A percentile compares a stretch with the other conserved stretches of the same genome.
These are phyloP conservation scores for Syngnathus acus DNA, from an alignment of 2,797 vertebrate species.

Conservation along the genomic window DNA sequence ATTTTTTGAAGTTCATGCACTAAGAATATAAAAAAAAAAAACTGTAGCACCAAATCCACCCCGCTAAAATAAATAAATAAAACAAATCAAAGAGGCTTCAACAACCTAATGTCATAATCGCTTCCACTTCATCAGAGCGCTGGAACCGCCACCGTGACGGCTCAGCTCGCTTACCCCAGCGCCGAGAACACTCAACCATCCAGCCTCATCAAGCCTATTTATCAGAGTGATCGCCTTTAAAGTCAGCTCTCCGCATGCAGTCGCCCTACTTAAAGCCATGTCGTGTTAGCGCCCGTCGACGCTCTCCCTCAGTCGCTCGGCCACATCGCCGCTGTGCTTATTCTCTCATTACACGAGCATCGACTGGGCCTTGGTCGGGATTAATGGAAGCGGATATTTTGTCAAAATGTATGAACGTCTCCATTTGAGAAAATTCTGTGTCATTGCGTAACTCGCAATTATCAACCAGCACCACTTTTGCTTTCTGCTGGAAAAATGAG, in stretches of 20 bases:
- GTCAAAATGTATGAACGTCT: constrained; percentile 65
- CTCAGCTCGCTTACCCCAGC: constrained; percentile 41
- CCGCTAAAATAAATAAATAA: background rate
- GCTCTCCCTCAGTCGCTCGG: constrained; percentile 39
- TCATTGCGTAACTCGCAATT: constrained; percentile 45
- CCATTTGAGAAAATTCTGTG: constrained; percentile 32
- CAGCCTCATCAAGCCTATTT: constrained; percentile 68
- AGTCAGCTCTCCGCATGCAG: constrained; percentile 49
- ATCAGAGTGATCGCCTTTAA: constrained; percentile 58
- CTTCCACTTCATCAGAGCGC: constrained; percentile 51
- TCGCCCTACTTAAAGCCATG: constrained; percentile 62
- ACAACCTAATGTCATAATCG: constrained; percentile 59
- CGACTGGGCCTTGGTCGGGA: constrained; percentile 35
- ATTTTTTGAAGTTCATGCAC: constrained; percentile 19
- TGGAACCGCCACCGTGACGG: constrained; percentile 44
- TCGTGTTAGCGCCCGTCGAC: constrained; percentile 42
- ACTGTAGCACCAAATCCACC: constrained; percentile 26
- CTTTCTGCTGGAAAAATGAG: constrained; percentile 11
- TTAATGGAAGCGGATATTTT: constrained; percentile 65
- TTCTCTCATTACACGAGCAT: constrained; percentile 53
- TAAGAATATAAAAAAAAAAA: constrained; percentile 31
- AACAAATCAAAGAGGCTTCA: constrained; percentile 24
- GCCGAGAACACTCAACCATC: constrained; percentile 51
- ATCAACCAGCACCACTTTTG: constrained; percentile 27
- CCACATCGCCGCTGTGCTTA: constrained; percentile 48